These are phyloP conservation scores for Denticeps clupeoides DNA, from an alignment of 2,797 vertebrate species.

Conservation along the genomic window DNA sequence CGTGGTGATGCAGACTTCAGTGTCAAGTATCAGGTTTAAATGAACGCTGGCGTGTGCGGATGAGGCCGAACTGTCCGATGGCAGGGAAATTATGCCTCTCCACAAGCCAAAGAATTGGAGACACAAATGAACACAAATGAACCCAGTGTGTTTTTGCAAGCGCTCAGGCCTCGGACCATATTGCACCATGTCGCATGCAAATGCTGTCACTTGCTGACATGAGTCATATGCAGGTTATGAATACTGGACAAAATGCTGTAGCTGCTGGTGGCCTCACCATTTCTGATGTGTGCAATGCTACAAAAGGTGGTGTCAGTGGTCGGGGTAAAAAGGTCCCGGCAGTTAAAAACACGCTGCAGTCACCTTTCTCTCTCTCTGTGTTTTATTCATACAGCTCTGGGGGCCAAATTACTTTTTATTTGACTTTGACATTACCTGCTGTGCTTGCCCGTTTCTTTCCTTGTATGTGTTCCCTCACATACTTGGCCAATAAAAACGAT, in stretches of 20 bases:
- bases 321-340: too few species aligned
- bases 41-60: not conserved
- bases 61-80: not conserved
- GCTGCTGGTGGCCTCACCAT: too few species aligned
- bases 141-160: not conserved
- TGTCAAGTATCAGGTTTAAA: too few species aligned
- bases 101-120: not conserved
- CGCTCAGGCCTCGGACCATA: not conserved
- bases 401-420: not conserved
- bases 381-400: not conserved
- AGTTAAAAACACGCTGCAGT: too few species aligned
- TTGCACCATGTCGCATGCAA: not conserved
- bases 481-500: too few species aligned
- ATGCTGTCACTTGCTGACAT: not conserved
- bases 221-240: not conserved
- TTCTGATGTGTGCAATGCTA: too few species aligned
- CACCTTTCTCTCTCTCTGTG: not conserved
- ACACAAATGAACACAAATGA: slow-evolving; percentile 1
- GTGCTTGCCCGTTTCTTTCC: not conserved
- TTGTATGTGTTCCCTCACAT: too few species aligned
- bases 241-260: not conserved
- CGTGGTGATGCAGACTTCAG: too few species aligned
- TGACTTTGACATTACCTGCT: not conserved
- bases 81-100: not conserved
- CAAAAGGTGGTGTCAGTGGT: too few species aligned